Percentiles rank a stretch among this genome's conserved stretches.
These are phyloP conservation scores for Isurus oxyrinchus DNA, from an alignment of 2,113 vertebrate genomes.

Conservation along the genomic window DNA sequence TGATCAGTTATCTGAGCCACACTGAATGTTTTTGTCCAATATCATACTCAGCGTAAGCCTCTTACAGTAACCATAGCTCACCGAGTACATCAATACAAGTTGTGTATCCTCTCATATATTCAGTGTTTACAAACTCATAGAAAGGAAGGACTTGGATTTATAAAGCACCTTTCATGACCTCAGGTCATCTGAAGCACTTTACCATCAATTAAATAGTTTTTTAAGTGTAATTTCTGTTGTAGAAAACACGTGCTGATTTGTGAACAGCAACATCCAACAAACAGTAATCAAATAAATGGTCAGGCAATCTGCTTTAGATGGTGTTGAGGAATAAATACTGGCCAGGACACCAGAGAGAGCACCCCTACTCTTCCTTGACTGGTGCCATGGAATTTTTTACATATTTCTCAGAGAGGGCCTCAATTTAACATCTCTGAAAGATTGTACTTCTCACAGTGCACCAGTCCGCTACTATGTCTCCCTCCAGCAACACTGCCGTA, in stretches of 20 bases:
- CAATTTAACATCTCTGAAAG: no score
- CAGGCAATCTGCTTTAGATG: not conserved
- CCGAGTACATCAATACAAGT: not conserved
- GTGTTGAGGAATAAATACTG: no score
- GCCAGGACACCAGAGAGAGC: no score
- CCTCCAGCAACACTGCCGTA: no score
- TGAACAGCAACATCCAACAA: not conserved
- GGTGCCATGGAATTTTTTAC: no score
- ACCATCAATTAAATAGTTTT: no score
- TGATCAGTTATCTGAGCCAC: not conserved
- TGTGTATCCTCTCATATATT: no score
- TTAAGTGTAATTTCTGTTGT: not conserved
- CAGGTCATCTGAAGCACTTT: not conserved
- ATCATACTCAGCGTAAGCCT: not conserved
- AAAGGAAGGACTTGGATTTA: not conserved
- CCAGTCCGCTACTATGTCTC: no score
- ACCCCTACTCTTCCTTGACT: no score
- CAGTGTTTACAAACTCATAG: no score
- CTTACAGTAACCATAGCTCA: not conserved
- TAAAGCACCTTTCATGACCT: not conserved
- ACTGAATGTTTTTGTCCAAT: not conserved
- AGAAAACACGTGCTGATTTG: not conserved
- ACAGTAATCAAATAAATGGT: not conserved
- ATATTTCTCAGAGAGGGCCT: no score
- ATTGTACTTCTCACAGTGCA: no score